Base-by-base conservation (phyloP, 2,113 vertebrate species). In the Labeo rohita region DNA sequence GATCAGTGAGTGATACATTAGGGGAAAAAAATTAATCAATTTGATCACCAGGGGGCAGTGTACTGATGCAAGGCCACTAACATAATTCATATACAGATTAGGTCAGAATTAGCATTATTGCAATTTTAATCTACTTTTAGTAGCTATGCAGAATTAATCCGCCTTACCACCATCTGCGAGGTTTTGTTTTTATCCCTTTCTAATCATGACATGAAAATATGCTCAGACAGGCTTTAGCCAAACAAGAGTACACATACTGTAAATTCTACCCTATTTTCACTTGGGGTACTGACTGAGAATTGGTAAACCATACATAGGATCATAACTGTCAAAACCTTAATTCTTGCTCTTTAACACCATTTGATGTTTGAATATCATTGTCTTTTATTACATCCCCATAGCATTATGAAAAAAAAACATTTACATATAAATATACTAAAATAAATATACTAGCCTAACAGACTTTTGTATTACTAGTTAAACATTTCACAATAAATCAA, bases 21-120 rank as follows among this genome's bases (percentile, higher is more conserved):
- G 15, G 15, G 5, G 0, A 21, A 21, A 16, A 21, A 23, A 7
- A 15, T 7, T 1, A 47, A 68, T 3, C 0, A 3, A 50, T 16
- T 43, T 28, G 49, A 36, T 56, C 68, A 84, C 65, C 12, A 83
- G 81, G 18, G 81, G 49, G 66, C 82, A 59, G 34, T 70, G n/a
- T 28, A 8, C n/a, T 16, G 8, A 43, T 72, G 68, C 49, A 56
- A 23, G 34, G 34, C 50, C 68, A 54, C 10, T 72, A 28, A 54
- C 49, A 83, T 56, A 73, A 59, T 83, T 83, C 28, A 83, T 83
- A 54, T 21, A 59, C 6, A 84, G 82, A 84, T 84, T 84, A 84
- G 66, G 81, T 43, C 8, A 73, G 81, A 83, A 83, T 73, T 83
- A 56, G 81, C 68, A 59, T 59, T 73, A 73, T 56, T 73, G 49